A percentile compares a stretch with the other conserved stretches of the same genome.
phyloP scores from a whole-genome alignment of 2,797 vertebrate species.

The Silurus lanzhouensis region DNA sequence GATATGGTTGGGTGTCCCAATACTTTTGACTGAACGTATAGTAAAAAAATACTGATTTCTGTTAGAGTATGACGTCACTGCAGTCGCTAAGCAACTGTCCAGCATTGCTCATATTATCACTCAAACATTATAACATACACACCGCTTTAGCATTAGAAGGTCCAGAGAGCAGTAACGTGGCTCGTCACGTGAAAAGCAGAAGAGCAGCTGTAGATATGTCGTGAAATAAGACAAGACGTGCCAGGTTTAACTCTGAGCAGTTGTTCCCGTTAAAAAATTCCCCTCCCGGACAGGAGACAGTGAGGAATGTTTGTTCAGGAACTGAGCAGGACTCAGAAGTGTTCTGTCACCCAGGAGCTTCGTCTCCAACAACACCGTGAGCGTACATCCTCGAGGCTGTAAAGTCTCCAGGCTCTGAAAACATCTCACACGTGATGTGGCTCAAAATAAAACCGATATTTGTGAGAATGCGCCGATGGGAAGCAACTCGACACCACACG shows the following conservation, averaged over 20 bases:
- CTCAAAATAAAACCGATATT: not conserved
- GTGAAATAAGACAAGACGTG: not conserved
- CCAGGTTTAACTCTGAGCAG: conserved; percentile 37
- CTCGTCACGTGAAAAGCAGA: not conserved
- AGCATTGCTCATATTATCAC: not conserved
- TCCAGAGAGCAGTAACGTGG: not conserved
- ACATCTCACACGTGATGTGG: not conserved
- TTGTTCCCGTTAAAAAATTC: conserved; percentile 38
- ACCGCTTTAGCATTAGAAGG: not conserved
- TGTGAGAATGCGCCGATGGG: too few species aligned
- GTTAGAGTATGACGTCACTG: not conserved
- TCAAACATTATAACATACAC: not conserved
- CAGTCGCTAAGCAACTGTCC: not conserved
- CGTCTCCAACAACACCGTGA: conserved; percentile 11
- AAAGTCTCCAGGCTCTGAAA: not conserved
- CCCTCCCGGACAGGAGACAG: conserved; percentile 15
- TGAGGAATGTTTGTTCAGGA: conserved; percentile 52
- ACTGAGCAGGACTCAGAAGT: not conserved
- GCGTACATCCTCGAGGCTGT: conserved; percentile 32
- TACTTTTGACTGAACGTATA: too few species aligned
- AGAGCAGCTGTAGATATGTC: not conserved
- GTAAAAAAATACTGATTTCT: not conserved
- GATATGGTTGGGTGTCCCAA: too few species aligned
- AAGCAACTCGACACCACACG: too few species aligned
- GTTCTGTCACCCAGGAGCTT: not conserved